Percentiles rank a stretch among this genome's conserved stretches.
Evolutionary conservation across 2,888 invertebrate species (phyloP).

Genomic region (Chouioia cunea): DNA sequence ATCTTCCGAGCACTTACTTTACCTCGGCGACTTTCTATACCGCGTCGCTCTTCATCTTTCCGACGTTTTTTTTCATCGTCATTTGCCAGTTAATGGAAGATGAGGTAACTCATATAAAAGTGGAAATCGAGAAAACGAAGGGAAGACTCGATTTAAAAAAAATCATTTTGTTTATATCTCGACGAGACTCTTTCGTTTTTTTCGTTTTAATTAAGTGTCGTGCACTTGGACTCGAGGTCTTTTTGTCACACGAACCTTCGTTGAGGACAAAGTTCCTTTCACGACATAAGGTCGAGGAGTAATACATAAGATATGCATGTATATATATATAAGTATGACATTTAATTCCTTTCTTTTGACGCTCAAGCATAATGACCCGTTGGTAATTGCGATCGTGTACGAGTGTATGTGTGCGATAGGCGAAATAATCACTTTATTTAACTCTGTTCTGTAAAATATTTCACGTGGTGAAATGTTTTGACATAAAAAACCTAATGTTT

Average conservation of each 20-base stretch:
- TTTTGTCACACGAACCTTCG: neutral
- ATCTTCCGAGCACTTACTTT: neutral
- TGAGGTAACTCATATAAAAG: neutral
- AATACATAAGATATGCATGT: too few relatives aligned
- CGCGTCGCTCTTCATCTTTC: neutral
- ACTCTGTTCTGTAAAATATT: too few relatives aligned
- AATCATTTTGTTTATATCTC: neutral
- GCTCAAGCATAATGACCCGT: too few relatives aligned
- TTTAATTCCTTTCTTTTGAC: too few relatives aligned
- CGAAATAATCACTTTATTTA: too few relatives aligned
- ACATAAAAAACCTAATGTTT: too few relatives aligned
- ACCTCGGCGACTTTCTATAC: slow-evolving; percentile 7
- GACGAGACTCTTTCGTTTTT: neutral
- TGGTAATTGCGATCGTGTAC: too few relatives aligned
- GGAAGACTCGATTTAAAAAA: slow-evolving; percentile 19
- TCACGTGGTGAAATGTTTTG: too few relatives aligned
- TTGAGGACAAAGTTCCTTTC: slow-evolving; percentile 8
- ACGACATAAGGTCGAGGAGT: neutral
- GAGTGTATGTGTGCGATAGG: too few relatives aligned
- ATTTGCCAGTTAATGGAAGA: slow-evolving; percentile 11
- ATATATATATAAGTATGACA: too few relatives aligned
- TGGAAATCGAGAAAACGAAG: slow-evolving; percentile 23
- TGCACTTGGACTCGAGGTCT: slow-evolving; percentile 7
- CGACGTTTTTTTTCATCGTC: neutral
- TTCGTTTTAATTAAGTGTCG: slow-evolving; percentile 19